These are phyloP conservation scores for Coecobrya sp. DNA, from an alignment of 2,888 invertebrate genomes.

Conservation along the genomic window DNA sequence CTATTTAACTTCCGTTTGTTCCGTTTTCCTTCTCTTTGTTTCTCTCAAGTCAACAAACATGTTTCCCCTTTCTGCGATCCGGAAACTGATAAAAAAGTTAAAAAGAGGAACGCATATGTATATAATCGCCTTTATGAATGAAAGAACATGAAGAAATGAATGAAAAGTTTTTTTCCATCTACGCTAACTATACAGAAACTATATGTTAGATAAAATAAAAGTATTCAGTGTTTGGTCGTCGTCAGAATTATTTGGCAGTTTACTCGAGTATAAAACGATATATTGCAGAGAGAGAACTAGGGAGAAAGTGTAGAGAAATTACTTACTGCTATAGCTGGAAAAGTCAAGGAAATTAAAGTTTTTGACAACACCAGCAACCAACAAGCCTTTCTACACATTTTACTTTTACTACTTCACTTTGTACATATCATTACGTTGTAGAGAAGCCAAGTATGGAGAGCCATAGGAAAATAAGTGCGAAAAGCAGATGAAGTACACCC, in stretches of 20 bases:
- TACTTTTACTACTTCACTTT: background rate
- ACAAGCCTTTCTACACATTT: conserved; percentile 26
- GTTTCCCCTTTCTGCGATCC: conserved; percentile 9
- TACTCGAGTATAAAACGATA: background rate
- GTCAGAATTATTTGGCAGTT: conserved; percentile 1
- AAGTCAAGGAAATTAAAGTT: conserved; percentile 54
- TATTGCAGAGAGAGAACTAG: background rate
- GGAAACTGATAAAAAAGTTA: conserved; percentile 30
- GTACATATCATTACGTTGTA: background rate
- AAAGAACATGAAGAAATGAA: background rate
- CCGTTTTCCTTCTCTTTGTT: background rate
- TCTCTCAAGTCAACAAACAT: conserved; percentile 19
- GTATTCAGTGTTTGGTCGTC: background rate
- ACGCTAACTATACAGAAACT: background rate
- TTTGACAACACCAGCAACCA: conserved; percentile 33
- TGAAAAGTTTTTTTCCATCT: conserved; percentile 5
- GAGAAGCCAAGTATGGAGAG: background rate
- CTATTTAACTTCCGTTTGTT: background rate
- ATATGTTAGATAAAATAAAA: background rate
- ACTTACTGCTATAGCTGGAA: background rate
- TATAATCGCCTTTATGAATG: conserved; percentile 13
- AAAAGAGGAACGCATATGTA: background rate
- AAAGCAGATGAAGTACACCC: conserved; percentile 9
- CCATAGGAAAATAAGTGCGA: background rate
- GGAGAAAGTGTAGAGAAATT: background rate